A percentile compares a stretch with the other conserved stretches of the same genome.
Evolutionary conservation across 2,113 vertebrate genomes (phyloP).

Genomic region (Hepsetus odoe): DNA sequence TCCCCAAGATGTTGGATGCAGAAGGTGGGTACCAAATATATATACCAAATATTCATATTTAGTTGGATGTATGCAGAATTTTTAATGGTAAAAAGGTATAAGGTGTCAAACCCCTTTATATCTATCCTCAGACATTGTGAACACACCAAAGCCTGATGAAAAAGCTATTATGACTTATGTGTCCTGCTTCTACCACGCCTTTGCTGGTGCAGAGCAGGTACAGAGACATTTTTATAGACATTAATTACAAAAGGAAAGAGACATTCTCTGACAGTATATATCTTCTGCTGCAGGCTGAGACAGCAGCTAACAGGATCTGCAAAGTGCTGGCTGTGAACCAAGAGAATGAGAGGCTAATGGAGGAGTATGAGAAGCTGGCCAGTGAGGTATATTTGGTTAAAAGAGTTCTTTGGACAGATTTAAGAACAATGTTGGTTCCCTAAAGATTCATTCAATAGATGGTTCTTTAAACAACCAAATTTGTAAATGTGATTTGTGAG

Average conservation of each 20-base stretch:
- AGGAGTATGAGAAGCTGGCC: conserved; percentile 53
- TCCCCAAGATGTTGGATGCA: conserved; percentile 77
- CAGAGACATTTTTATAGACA: not conserved
- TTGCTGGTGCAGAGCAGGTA: conserved; percentile 90
- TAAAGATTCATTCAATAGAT: not conserved
- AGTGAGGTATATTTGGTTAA: conserved; percentile 36
- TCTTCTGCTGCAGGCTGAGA: conserved; percentile 48
- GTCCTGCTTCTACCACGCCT: conserved; percentile 92
- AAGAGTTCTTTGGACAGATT: not conserved
- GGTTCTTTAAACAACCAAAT: not conserved
- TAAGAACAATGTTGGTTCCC: not conserved
- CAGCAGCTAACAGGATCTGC: conserved; percentile 55
- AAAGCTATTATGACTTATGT: conserved; percentile 94
- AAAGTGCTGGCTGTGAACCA: conserved; percentile 52
- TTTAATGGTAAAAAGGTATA: no score
- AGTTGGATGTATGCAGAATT: no score
- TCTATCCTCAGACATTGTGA: conserved; percentile 81
- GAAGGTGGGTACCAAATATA: conserved; percentile 64
- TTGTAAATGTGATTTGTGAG: not conserved
- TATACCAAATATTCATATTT: no score
- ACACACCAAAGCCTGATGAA: conserved; percentile 89
- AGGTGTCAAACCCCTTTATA: no score
- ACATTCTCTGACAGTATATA: conserved; percentile 29
- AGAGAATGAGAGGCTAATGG: conserved; percentile 53
- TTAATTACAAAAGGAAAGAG: not conserved